phyloP scores from a whole-genome alignment of 2,888 invertebrate species.

The Neoaliturus tenellus region DNA sequence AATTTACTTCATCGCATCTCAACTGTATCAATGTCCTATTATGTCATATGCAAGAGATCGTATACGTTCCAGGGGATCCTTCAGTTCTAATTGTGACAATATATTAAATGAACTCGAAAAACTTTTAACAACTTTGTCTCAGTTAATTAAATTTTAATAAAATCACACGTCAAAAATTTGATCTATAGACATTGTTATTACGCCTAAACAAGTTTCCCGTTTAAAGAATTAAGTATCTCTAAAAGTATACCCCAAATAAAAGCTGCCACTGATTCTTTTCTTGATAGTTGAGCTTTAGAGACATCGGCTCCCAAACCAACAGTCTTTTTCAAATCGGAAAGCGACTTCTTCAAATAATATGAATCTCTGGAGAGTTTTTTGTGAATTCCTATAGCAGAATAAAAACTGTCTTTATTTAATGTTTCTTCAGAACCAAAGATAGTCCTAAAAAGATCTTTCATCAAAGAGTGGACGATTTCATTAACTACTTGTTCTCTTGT shows the following conservation, averaged over 20 bases:
- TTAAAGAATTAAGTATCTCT: too few relatives aligned
- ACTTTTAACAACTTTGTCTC: too few relatives aligned
- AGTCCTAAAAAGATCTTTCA: background rate
- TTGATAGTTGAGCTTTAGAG: background rate
- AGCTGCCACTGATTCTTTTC: background rate
- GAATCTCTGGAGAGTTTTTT: background rate
- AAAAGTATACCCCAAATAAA: background rate
- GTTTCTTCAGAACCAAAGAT: background rate
- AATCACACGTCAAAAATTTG: too few relatives aligned
- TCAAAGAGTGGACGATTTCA: background rate
- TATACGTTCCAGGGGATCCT: too few relatives aligned
- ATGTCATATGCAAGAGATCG: too few relatives aligned
- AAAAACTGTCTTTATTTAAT: background rate
- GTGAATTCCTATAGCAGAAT: background rate
- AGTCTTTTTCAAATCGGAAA: background rate
- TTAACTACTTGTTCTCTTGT: background rate
- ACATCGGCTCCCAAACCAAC: background rate
- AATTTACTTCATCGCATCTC: too few relatives aligned
- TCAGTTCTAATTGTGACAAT: too few relatives aligned
- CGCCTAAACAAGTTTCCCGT: too few relatives aligned
- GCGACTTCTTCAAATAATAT: background rate
- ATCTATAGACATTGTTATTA: too few relatives aligned
- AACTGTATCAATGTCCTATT: too few relatives aligned
- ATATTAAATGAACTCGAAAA: too few relatives aligned
- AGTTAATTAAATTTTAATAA: too few relatives aligned